Percentiles rank a stretch among this genome's conserved stretches.
Evolutionary conservation across 2,888 invertebrate genomes (phyloP).

Genomic region (Coleophora flavipennella): DNA sequence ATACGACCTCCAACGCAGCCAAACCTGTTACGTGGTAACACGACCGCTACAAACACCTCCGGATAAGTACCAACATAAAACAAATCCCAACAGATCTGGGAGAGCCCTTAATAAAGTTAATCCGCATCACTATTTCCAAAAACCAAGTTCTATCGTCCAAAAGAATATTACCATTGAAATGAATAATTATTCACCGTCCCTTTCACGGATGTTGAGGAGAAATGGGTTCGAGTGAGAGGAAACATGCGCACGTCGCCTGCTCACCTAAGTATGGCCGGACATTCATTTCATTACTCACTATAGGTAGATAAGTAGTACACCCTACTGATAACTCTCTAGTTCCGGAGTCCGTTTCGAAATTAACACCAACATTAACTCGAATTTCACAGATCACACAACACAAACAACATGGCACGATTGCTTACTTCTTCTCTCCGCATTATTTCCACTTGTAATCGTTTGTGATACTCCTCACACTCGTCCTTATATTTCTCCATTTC

Average conservation of each 20-base stretch:
- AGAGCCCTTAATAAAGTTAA: slow-evolving; percentile 17
- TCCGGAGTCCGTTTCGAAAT: slow-evolving; percentile 27
- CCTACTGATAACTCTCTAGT: slow-evolving; percentile 53
- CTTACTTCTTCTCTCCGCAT: slow-evolving; percentile 99
- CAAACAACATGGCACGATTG: slow-evolving; percentile 51
- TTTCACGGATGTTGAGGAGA: slow-evolving; percentile 37
- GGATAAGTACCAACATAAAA: slow-evolving; percentile 22
- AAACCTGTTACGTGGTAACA: slow-evolving; percentile 68
- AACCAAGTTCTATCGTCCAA: slow-evolving; percentile 27
- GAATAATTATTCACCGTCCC: slow-evolving; percentile 50
- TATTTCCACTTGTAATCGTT: slow-evolving; percentile 95
- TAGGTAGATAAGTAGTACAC: slow-evolving; percentile 65
- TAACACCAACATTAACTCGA: slow-evolving; percentile 36
- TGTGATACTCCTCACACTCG: slow-evolving; percentile 96
- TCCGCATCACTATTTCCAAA: slow-evolving; percentile 32
- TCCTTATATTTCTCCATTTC: slow-evolving; percentile 99
- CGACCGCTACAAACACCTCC: slow-evolving; percentile 34
- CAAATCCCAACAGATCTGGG: slow-evolving; percentile 23
- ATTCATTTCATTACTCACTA: slow-evolving; percentile 73
- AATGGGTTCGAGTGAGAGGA: slow-evolving; percentile 60
- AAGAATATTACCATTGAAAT: slow-evolving; percentile 40
- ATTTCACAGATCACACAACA: slow-evolving; percentile 47
- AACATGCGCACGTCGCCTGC: slow-evolving; percentile 71
- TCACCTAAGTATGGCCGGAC: slow-evolving; percentile 72
- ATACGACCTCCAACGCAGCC: slow-evolving; percentile 63